Evolutionary conservation across 1,140 invertebrate genomes (phyloP), one percentile per base, ranked within the genome.

Genomic region (Euura saliciscinereae): DNA sequence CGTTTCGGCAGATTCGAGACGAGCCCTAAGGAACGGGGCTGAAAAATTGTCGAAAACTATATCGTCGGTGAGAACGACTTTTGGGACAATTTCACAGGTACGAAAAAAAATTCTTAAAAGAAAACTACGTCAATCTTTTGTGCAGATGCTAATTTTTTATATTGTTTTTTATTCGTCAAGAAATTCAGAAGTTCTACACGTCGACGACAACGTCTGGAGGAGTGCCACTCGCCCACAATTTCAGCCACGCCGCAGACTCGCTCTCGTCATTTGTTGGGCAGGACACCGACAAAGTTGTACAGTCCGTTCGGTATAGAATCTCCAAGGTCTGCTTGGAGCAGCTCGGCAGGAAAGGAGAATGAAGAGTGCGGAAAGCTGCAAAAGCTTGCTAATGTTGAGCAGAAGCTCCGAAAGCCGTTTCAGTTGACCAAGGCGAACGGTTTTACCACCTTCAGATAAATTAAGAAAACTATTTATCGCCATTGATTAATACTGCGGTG

Each of bases 241-340:
- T 75, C 76, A 69, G 79, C 84, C 66, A 90, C 90, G 2, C 90
- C 90, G 2, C 86, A 88, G 45, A 86, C 89, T 7, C 82, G 85
- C 67, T 88, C 90, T 1, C 84, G 88, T 6, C 81, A 87, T 69
- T 78, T 91, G 44, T 80, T 92, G 7, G 91, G 91, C 3, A 82
- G 91, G 43, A 92, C 91, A 1, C 91, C 91, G 0, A 91, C 90
- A 0, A 91, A 91, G 77, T 77, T 92, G 4, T 92, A 92, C 76
- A 91, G 90, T 74, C 91, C 91, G 2, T 92, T 92, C 76, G 87
- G 89, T 3, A 91, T 92, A 46, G 91, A 91, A 74, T 90, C 89
- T 43, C 90, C 91, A 5, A 81, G 78, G 44, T 79, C 74, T n/a
- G 76, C 80, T 7, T 86, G 85, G 85, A 59, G 51, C 13, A 59